Evolutionary conservation across 2,888 invertebrate genomes (phyloP).

Genomic region (Pammene aurita): DNA sequence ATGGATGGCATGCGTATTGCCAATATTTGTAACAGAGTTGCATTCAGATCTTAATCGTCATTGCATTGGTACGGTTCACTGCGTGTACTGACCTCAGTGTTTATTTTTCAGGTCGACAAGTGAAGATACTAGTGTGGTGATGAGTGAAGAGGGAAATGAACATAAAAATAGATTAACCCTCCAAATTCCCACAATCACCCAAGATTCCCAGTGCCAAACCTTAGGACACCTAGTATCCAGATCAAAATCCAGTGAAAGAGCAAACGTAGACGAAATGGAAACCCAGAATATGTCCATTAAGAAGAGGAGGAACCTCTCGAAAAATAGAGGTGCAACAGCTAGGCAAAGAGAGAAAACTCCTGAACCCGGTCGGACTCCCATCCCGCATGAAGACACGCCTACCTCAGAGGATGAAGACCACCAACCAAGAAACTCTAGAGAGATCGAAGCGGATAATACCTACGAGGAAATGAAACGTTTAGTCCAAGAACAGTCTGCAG

Average conservation of each 20-base stretch:
- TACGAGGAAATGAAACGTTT: conserved; percentile 79
- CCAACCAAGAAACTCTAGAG: conserved; percentile 65
- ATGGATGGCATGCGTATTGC: conserved; percentile 59
- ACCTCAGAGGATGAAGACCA: conserved; percentile 82
- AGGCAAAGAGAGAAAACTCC: conserved; percentile 80
- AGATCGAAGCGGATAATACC: conserved; percentile 77
- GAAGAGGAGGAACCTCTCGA: conserved; percentile 85
- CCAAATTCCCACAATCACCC: conserved; percentile 64
- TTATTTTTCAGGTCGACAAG: conserved; percentile 58
- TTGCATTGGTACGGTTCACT: conserved; percentile 41
- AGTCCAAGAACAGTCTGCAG: conserved; percentile 68
- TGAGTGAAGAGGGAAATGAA: conserved; percentile 64
- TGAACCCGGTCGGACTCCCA: conserved; percentile 74
- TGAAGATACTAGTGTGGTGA: conserved; percentile 52
- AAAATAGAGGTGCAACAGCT: conserved; percentile 78
- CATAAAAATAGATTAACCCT: conserved; percentile 54
- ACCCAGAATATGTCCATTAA: conserved; percentile 81
- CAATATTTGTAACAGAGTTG: conserved; percentile 57
- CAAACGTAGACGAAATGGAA: conserved; percentile 61
- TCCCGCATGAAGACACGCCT: conserved; percentile 85
- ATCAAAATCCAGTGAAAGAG: conserved; percentile 50
- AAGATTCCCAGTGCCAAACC: conserved; percentile 70
- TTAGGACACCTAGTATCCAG: conserved; percentile 57
- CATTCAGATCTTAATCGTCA: conserved; percentile 43
- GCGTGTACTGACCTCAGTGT: conserved; percentile 57